Evolutionary conservation across 2,797 vertebrate species (phyloP), one percentile per base, ranked within the genome.

Genomic region (Limosa lapponica): DNA sequence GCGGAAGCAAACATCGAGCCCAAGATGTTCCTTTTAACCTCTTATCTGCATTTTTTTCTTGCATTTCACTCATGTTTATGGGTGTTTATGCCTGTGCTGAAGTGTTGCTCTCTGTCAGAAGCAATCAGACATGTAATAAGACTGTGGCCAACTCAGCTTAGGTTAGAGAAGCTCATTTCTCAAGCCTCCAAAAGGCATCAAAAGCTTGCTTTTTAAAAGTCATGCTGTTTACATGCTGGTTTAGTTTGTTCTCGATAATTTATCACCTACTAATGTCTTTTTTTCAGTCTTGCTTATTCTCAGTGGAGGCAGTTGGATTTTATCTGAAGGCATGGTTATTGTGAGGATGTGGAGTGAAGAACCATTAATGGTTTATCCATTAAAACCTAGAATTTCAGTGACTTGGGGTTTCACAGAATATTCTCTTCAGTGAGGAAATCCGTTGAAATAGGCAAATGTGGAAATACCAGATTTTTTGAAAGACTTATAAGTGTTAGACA

Each of bases 231-330:
- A 83, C 82, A 80, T 23, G 37, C 55, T 75, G 78, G 5, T 92
- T 97, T 93, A 87, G 46, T 92, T 94, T 89, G 41, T 65, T 89
- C 93, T 98, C 93, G 93, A 59, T 96, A 96, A 97, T 97, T 97
- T 96, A 96, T 95, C 95, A 87, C 78, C 73, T 95, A 77, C 66
- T 95, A 95, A 89, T 81, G 32, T 74, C 9, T 81, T 54, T 71
- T 65, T 69, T 67, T 46, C 62, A 20, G 59, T 85, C 65, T 95
- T 92, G 48, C 37, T 94, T 93, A 67, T 94, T 95, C 75, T 96
- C 90, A 81, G 72, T 78, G 75, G 62, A 93, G 88, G 52, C 25
- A 90, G 79, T 18, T 74, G 89, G 61, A 48, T 95, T 93, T 94
- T 91, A 30, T 88, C 84, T 86, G 74, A 81, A 66, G 69, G 20